Evolutionary conservation across 2,113 vertebrate species (phyloP).

Genomic region (Thomomys bottae): DNA sequence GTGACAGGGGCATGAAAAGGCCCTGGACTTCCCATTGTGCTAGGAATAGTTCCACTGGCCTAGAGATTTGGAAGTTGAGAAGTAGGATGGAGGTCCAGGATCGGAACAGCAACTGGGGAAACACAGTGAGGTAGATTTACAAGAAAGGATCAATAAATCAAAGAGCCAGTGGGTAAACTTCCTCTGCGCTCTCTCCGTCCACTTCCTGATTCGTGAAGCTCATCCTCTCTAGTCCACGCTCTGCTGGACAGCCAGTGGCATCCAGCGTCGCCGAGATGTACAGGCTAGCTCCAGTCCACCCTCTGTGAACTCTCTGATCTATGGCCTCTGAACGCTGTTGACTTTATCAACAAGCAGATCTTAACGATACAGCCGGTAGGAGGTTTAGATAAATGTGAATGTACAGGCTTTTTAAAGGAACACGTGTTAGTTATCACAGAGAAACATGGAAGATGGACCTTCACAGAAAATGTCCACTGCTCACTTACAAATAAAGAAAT

Average conservation of each 20-base stretch:
- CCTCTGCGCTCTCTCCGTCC: not conserved
- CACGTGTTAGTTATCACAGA: not conserved
- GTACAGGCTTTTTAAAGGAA: not conserved
- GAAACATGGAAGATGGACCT: not conserved
- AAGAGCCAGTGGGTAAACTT: not conserved
- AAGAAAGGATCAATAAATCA: too few relatives aligned
- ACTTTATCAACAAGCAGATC: not conserved
- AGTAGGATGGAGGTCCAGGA: too few relatives aligned
- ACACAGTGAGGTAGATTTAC: not conserved
- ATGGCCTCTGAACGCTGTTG: not conserved
- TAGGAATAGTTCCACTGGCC: not conserved
- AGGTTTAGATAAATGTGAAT: not conserved
- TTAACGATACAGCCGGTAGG: not conserved
- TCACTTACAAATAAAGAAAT: not conserved
- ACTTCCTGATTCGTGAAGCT: fast-evolving
- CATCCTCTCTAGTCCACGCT: fast-evolving
- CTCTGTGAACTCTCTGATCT: not conserved
- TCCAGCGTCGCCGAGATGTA: fast-evolving
- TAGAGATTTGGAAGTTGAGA: not conserved
- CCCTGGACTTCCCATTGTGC: not conserved
- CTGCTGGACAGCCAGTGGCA: not conserved
- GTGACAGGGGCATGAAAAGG: not conserved
- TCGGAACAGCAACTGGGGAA: not conserved
- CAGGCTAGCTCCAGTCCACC: fast-evolving
- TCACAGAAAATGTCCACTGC: fast-evolving